Conservation (phyloP, 2,888 invertebrate genomes). For the Trimorus sp. region DNA sequence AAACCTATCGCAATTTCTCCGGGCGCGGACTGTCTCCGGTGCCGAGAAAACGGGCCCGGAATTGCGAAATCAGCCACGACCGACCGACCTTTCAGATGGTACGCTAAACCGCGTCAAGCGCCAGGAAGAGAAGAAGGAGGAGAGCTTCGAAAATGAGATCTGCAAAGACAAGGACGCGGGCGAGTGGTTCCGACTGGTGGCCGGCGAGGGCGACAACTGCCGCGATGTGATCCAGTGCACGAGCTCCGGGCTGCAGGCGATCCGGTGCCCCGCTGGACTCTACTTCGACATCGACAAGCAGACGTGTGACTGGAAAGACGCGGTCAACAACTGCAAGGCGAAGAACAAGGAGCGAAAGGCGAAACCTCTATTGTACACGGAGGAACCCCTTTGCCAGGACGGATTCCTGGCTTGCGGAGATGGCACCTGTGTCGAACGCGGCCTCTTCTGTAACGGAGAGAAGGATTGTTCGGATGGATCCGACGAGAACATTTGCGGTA, state of each 20-base stretch:
- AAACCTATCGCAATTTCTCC: no score
- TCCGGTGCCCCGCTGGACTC: slow-evolving; percentile 95
- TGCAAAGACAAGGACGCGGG: slow-evolving; percentile 97
- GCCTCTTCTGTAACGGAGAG: slow-evolving; percentile 96
- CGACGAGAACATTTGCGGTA: slow-evolving; percentile 95
- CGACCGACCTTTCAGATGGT: slow-evolving; percentile 79
- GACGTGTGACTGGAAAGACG: slow-evolving; percentile 96
- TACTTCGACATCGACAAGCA: slow-evolving; percentile 97
- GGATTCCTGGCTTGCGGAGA: slow-evolving; percentile 94
- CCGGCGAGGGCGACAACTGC: slow-evolving; percentile 95
- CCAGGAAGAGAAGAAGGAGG: slow-evolving; percentile 90
- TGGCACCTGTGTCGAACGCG: slow-evolving; percentile 92
- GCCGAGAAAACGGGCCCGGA: no score
- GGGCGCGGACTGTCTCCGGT: no score
- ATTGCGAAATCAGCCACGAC: no score
- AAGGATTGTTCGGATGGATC: slow-evolving; percentile 94
- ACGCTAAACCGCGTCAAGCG: slow-evolving; percentile 85
- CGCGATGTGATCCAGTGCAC: slow-evolving; percentile 98
- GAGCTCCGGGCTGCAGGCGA: slow-evolving; percentile 95
- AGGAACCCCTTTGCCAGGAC: slow-evolving; percentile 94
- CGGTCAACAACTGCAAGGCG: slow-evolving; percentile 95
- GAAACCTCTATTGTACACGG: slow-evolving; percentile 93
- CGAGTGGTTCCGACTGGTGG: slow-evolving; percentile 95
- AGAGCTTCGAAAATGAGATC: slow-evolving; percentile 93
- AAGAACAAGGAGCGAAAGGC: slow-evolving; percentile 94